These are phyloP conservation scores for Teleopsis dalmanni DNA, from an alignment of 1,140 invertebrate genomes.

Conservation along the genomic window DNA sequence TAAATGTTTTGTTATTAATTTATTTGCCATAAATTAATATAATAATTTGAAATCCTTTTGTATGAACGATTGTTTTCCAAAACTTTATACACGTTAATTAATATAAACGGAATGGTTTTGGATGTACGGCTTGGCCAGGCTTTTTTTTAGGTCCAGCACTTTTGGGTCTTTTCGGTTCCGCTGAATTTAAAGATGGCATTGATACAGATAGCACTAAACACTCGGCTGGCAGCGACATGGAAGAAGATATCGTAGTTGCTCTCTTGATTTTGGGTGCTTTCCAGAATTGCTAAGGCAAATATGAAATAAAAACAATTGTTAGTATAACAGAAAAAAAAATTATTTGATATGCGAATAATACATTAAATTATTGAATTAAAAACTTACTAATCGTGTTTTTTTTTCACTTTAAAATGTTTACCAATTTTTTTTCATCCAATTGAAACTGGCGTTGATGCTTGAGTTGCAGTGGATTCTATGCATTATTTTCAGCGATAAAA, in stretches of 20 bases:
- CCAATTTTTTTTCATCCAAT: no score
- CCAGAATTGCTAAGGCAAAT: slow-evolving; percentile 25
- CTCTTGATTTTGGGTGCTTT: slow-evolving; percentile 39
- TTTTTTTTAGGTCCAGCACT: slow-evolving; percentile 40
- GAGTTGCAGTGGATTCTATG: no score
- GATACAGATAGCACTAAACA: slow-evolving; percentile 42
- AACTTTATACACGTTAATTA: slow-evolving; percentile 12
- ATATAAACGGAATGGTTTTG: slow-evolving; percentile 41
- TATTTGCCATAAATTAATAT: no score
- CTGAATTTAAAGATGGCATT: slow-evolving; percentile 38
- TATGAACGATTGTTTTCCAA: no score
- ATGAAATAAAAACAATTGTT: background rate
- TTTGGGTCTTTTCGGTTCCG: slow-evolving; percentile 34
- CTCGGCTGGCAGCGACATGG: slow-evolving; percentile 43
- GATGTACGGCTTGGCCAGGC: slow-evolving; percentile 34
- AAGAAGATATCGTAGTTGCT: slow-evolving; percentile 39
- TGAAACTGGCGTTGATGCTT: no score
- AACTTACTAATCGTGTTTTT: background rate
- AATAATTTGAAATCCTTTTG: no score
- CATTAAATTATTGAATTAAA: background rate
- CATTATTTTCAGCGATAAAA: no score
- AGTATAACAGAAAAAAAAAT: background rate
- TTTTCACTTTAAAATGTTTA: background rate
- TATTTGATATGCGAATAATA: background rate
- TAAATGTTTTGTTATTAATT: no score